Evolutionary conservation across 2,113 vertebrate species (phyloP).

Genomic region (Sphyrna mokarran): DNA sequence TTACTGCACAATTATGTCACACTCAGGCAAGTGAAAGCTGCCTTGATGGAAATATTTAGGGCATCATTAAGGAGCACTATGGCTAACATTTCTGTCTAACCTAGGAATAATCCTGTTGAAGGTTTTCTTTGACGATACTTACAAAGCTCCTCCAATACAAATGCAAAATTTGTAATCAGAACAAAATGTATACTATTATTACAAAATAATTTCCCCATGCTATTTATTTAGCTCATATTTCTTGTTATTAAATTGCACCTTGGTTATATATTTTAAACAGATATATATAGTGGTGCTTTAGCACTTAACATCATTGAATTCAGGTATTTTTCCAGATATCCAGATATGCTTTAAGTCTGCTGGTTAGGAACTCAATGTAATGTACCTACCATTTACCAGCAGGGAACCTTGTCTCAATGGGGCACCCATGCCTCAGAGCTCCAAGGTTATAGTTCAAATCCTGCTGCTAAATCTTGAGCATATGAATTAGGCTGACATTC

Average conservation of each 20-base stretch:
- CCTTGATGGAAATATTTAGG: conserved; percentile 15
- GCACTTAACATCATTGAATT: background rate
- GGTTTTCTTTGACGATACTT: background rate
- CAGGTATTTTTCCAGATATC: background rate
- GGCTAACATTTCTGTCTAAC: conserved; percentile 2
- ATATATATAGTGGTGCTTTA: background rate
- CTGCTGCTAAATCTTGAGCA: too few species aligned
- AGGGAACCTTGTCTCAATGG: background rate
- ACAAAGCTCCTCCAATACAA: background rate
- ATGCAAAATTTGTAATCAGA: background rate
- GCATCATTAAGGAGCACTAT: conserved; percentile 15
- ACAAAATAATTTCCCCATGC: background rate
- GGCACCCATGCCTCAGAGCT: too few species aligned
- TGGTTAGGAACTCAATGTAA: background rate
- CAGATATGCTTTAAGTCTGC: background rate
- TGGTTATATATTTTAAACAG: background rate
- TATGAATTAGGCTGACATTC: too few species aligned
- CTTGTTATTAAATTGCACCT: background rate
- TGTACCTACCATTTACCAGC: background rate
- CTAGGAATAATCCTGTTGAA: background rate
- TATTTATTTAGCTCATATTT: background rate
- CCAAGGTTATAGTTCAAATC: too few species aligned
- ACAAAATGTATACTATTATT: background rate
- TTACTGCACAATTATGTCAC: conserved; percentile 2
- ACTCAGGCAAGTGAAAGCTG: conserved; percentile 22